phyloP scores from a whole-genome alignment of 2,888 invertebrate species.

The Cataglyphis albicans region DNA sequence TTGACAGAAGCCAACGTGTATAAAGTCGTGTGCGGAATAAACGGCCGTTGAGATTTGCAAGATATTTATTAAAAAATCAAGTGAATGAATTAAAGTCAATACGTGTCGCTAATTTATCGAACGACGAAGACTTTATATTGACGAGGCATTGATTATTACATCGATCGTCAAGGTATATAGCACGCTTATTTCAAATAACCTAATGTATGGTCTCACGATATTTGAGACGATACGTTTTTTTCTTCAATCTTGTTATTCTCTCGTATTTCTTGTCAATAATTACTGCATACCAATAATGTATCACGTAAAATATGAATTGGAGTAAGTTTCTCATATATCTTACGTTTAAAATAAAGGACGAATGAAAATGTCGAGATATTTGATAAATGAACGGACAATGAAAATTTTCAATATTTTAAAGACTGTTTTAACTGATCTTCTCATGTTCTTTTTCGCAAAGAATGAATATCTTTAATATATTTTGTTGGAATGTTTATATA shows the following conservation, averaged over 20 bases:
- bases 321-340: neutral
- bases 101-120: neutral
- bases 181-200: constrained; percentile 31
- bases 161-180: constrained; percentile 39
- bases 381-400: too few species aligned
- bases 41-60: constrained; percentile 54
- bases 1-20: constrained; percentile 84
- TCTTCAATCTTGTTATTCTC: neutral
- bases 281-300: neutral
- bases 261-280: neutral
- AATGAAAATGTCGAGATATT: neutral
- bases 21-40: constrained; percentile 73
- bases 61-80: constrained; percentile 59
- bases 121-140: constrained; percentile 30
- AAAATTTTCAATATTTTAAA: neutral
- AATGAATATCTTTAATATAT: neutral
- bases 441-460: neutral
- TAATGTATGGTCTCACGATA: neutral
- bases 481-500: neutral
- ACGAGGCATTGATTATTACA: constrained; percentile 33
- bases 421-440: neutral
- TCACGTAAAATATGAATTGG: neutral
- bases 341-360: neutral
- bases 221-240: neutral
- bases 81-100: constrained; percentile 59